Evolutionary conservation across 1,140 invertebrate species (phyloP).

Genomic region (Stenopsyche tienmushanensis): DNA sequence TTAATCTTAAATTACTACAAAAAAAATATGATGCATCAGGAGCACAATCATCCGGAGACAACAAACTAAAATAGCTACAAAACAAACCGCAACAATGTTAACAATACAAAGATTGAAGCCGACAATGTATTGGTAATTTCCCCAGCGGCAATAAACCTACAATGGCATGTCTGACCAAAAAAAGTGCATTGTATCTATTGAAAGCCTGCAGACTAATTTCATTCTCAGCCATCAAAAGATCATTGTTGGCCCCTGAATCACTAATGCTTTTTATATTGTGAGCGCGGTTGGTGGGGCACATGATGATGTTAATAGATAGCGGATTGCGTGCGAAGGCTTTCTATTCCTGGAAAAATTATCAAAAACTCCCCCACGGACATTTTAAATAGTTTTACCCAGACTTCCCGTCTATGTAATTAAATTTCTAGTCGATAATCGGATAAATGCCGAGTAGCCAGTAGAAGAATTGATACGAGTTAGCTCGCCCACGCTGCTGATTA

Average conservation of each 20-base stretch:
- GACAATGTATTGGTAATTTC: slow-evolving; percentile 25
- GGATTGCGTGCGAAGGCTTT: not conserved
- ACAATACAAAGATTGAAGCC: slow-evolving; percentile 24
- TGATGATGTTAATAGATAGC: not conserved
- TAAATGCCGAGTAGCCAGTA: not conserved
- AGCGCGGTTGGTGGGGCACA: too few species aligned
- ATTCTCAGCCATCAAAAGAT: slow-evolving; percentile 20
- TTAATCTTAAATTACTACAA: too few species aligned
- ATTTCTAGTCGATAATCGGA: not conserved
- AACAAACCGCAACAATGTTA: slow-evolving; percentile 30
- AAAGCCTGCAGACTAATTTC: slow-evolving; percentile 19
- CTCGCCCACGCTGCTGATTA: not conserved
- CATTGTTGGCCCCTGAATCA: slow-evolving; percentile 6
- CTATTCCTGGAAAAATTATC: too few species aligned
- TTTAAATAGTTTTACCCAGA: not conserved
- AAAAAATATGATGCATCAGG: not conserved
- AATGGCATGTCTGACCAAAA: slow-evolving; percentile 15
- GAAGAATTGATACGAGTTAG: not conserved
- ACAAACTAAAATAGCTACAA: slow-evolving; percentile 12
- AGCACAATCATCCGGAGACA: slow-evolving; percentile 8
- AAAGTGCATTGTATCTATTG: slow-evolving; percentile 21
- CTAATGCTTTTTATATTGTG: slow-evolving; percentile 19
- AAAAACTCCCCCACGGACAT: too few species aligned
- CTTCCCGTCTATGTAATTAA: not conserved
- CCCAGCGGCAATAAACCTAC: slow-evolving; percentile 15